These are phyloP conservation scores for Mimachlamys varia DNA, from an alignment of 2,888 invertebrate species.

Conservation along the genomic window DNA sequence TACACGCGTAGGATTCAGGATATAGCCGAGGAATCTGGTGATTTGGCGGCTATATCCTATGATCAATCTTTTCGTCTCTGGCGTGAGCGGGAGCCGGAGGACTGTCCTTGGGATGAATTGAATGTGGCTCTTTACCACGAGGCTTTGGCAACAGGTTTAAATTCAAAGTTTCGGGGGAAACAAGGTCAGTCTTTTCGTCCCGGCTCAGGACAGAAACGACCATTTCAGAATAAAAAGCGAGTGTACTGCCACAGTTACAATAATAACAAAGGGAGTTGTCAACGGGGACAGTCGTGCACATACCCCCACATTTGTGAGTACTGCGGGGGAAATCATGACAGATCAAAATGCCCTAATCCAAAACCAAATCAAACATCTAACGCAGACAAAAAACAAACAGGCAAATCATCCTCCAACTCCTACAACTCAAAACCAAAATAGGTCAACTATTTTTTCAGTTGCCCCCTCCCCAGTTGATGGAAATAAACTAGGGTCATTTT, in stretches of 20 bases:
- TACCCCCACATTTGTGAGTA: neutral
- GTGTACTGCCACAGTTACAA: neutral
- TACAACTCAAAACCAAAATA: no score
- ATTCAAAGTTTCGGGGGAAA: neutral
- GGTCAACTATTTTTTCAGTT: no score
- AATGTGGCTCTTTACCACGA: neutral
- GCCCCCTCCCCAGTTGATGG: no score
- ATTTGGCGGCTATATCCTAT: neutral
- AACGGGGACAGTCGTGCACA: neutral
- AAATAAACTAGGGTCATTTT: no score
- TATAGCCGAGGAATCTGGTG: neutral
- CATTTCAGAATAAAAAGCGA: neutral
- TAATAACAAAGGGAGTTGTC: neutral
- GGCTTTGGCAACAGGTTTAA: neutral
- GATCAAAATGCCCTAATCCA: neutral
- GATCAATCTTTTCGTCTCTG: neutral
- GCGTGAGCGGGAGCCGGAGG: neutral
- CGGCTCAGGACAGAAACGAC: neutral
- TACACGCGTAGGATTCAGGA: neutral
- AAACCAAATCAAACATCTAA: neutral
- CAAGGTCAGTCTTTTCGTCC: slow-evolving; percentile 1
- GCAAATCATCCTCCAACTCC: no score
- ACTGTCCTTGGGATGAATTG: neutral
- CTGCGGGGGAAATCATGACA: slow-evolving; percentile 1
- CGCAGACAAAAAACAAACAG: neutral